Percentiles rank a stretch among this genome's conserved stretches.
Evolutionary conservation across 2,888 invertebrate species (phyloP).

Genomic region (Acrobasis consociella): DNA sequence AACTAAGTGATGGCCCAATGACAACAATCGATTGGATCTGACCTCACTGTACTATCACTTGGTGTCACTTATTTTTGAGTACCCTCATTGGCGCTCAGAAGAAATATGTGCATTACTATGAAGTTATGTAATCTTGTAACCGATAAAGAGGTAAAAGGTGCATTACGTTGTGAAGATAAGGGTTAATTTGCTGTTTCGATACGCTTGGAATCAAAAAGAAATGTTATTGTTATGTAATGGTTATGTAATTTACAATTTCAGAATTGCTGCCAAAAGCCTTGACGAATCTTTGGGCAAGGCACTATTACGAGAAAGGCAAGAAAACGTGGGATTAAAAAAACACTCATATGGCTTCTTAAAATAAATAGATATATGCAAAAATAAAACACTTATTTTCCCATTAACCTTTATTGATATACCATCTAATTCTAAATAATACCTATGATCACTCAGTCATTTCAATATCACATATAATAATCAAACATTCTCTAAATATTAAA

Average conservation of each 20-base stretch:
- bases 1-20: too few relatives aligned
- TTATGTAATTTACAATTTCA: slow-evolving; percentile 54
- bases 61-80: too few relatives aligned
- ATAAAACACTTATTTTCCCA: slow-evolving; percentile 33
- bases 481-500: slow-evolving; percentile 27
- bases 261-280: slow-evolving; percentile 84
- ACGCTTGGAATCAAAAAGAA: too few relatives aligned
- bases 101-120: too few relatives aligned
- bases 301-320: slow-evolving; percentile 81
- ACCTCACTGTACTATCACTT: too few relatives aligned
- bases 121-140: too few relatives aligned
- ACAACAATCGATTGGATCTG: too few relatives aligned
- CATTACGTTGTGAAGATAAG: too few relatives aligned
- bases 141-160: too few relatives aligned
- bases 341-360: slow-evolving; percentile 82
- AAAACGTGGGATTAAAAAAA: slow-evolving; percentile 63
- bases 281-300: slow-evolving; percentile 86
- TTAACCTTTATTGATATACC: slow-evolving; percentile 47
- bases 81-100: too few relatives aligned
- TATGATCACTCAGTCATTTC: slow-evolving; percentile 39
- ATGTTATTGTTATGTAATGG: too few relatives aligned
- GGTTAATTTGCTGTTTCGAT: too few relatives aligned
- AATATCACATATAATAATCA: slow-evolving; percentile 41
- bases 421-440: slow-evolving; percentile 14
- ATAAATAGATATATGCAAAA: slow-evolving; percentile 47